Conservation (phyloP, 2,797 vertebrate species). For the Anniella stebbinsi region DNA sequence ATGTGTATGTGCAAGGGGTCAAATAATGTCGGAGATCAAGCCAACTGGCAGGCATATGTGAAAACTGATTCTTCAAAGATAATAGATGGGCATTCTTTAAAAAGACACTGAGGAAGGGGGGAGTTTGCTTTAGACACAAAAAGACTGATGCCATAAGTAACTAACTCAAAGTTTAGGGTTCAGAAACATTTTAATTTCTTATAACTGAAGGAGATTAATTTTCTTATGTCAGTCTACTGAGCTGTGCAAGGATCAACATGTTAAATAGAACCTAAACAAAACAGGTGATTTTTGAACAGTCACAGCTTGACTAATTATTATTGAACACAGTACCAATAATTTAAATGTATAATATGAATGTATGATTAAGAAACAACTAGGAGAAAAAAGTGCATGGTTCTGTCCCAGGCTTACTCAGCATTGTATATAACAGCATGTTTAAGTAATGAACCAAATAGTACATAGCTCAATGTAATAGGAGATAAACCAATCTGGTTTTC, state of each 20-base stretch:
- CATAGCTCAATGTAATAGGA: slow-evolving; percentile 34
- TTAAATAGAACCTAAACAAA: neutral
- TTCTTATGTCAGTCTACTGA: slow-evolving; percentile 5
- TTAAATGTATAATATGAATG: neutral
- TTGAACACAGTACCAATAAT: neutral
- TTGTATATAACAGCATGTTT: neutral
- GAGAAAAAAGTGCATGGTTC: neutral
- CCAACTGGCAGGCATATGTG: slow-evolving; percentile 5
- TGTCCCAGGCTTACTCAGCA: slow-evolving; percentile 18
- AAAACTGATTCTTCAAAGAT: slow-evolving; percentile 46
- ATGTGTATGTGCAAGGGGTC: neutral
- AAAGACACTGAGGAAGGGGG: slow-evolving; percentile 19
- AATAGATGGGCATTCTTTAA: slow-evolving; percentile 45
- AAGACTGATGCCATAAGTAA: slow-evolving; percentile 27
- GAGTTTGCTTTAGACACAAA: slow-evolving; percentile 39
- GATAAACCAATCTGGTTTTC: slow-evolving; percentile 24
- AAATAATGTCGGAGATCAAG: slow-evolving; percentile 32
- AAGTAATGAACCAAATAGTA: slow-evolving; percentile 2
- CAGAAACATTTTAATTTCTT: neutral
- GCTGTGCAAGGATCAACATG: neutral
- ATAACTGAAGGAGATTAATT: slow-evolving; percentile 1
- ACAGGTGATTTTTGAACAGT: neutral
- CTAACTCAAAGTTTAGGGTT: neutral
- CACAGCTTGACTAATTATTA: neutral
- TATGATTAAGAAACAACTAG: neutral